phyloP scores from a whole-genome alignment of 2,113 vertebrate genomes.

The Falco punctatus region DNA sequence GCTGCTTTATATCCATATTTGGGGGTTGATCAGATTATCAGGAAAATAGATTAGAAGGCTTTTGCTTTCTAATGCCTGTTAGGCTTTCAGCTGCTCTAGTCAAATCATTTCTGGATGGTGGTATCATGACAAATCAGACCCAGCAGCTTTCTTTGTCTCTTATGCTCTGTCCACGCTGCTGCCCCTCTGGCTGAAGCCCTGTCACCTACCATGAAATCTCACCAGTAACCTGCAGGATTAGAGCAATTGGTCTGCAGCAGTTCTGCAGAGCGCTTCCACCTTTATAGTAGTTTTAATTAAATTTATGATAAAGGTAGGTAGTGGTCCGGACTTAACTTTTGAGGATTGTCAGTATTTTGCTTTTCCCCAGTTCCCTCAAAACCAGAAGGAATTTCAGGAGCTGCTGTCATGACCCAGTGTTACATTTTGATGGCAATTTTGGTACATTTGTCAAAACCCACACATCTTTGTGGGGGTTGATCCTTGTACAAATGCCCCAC shows the following conservation, averaged over 20 bases:
- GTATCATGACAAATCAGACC: background rate
- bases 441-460: fast-evolving
- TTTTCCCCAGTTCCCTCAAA: background rate
- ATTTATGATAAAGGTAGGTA: background rate
- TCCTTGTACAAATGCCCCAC: background rate
- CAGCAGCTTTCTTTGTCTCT: background rate
- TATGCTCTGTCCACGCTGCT: fast-evolving
- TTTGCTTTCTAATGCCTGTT: background rate
- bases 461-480: background rate
- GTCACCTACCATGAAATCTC: background rate
- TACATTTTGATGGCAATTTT: background rate
- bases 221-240: background rate
- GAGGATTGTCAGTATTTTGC: background rate
- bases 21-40: background rate
- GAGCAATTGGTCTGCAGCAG: background rate
- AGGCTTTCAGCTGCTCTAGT: background rate
- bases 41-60: background rate
- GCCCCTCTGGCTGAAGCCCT: background rate
- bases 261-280: background rate
- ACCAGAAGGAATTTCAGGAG: background rate
- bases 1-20: background rate
- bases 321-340: background rate
- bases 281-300: background rate
- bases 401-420: background rate
- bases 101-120: background rate